Evolutionary conservation across 2,888 invertebrate species (phyloP).

Genomic region (Drosophila macrospina): DNA sequence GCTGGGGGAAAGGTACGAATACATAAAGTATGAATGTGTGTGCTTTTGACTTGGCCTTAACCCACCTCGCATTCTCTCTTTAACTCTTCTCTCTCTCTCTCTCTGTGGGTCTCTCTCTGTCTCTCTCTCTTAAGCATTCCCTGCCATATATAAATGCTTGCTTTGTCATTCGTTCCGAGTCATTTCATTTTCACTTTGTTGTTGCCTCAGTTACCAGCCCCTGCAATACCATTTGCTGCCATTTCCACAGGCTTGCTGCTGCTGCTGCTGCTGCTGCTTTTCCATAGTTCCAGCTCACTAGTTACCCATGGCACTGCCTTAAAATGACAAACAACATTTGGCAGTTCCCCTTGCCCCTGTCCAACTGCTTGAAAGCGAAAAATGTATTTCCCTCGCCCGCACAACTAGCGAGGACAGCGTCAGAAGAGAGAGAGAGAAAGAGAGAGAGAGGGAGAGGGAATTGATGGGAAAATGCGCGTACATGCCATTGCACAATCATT

Average conservation of each 20-base stretch:
- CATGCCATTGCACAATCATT: conserved; percentile 83
- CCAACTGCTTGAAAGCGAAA: conserved; percentile 66
- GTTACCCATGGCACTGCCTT: conserved; percentile 76
- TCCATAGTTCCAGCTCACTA: conserved; percentile 78
- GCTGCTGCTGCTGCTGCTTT: conserved; percentile 41
- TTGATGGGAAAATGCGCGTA: conserved; percentile 61
- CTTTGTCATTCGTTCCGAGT: conserved; percentile 82
- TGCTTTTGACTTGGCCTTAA: conserved; percentile 41
- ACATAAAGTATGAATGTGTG: conserved; percentile 57
- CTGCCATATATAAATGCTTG: conserved; percentile 76
- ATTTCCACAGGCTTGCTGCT: conserved; percentile 23
- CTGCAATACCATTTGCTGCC: conserved; percentile 71
- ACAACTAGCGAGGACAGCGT: not conserved
- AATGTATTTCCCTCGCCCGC: conserved; percentile 61
- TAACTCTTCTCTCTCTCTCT: not conserved
- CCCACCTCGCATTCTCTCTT: conserved; percentile 5
- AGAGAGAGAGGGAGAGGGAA: not conserved
- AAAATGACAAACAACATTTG: conserved; percentile 80
- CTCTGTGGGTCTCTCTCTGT: conserved; percentile 3
- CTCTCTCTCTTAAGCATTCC: conserved; percentile 39
- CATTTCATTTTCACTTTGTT: conserved; percentile 82
- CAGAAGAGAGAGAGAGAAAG: not conserved
- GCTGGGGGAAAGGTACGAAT: conserved; percentile 70
- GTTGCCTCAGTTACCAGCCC: conserved; percentile 64
- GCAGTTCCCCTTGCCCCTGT: conserved; percentile 45